Percentiles rank a stretch among this genome's conserved stretches.
Conservation (phyloP, 2,113 vertebrate species). For the Raja brachyura region DNA sequence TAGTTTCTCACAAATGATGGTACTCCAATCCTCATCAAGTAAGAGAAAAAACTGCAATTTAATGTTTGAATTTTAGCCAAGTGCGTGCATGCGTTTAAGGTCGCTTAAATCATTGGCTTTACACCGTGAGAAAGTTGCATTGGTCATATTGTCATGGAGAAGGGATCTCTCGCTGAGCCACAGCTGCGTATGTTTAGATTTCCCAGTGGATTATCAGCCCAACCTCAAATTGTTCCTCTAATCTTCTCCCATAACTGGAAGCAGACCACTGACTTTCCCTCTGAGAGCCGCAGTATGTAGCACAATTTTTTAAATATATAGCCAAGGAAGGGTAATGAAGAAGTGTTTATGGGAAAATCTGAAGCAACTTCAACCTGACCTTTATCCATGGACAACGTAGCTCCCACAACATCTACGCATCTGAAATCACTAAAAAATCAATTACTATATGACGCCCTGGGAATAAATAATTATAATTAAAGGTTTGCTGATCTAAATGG, state of each 20-base stretch:
- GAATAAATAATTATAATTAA: not conserved
- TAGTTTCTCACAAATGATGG: constrained; percentile 26
- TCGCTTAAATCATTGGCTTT: constrained; percentile 22
- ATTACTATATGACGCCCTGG: not conserved
- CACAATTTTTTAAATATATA: constrained; percentile 8
- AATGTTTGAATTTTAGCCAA: constrained; percentile 24
- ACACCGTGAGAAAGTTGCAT: constrained; percentile 35
- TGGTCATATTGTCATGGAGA: not conserved
- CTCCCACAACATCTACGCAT: constrained; percentile 3
- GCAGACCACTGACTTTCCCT: not conserved
- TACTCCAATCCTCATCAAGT: constrained; percentile 4
- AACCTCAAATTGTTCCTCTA: constrained; percentile 31
- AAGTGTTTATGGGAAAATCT: constrained; percentile 1
- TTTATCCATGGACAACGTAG: not conserved
- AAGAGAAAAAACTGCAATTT: not conserved
- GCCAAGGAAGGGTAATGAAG: not conserved
- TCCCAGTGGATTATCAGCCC: constrained; percentile 34
- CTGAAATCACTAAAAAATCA: not conserved
- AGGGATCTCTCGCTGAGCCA: not conserved
- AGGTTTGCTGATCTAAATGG: too few species aligned
- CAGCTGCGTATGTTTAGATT: constrained; percentile 38
- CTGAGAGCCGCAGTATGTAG: too few species aligned
- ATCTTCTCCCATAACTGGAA: constrained; percentile 30
- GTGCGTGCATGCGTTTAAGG: constrained; percentile 16
- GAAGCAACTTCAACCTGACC: not conserved